Evolutionary conservation across 2,797 vertebrate species (phyloP).

Genomic region (Cyclopterus lumpus): DNA sequence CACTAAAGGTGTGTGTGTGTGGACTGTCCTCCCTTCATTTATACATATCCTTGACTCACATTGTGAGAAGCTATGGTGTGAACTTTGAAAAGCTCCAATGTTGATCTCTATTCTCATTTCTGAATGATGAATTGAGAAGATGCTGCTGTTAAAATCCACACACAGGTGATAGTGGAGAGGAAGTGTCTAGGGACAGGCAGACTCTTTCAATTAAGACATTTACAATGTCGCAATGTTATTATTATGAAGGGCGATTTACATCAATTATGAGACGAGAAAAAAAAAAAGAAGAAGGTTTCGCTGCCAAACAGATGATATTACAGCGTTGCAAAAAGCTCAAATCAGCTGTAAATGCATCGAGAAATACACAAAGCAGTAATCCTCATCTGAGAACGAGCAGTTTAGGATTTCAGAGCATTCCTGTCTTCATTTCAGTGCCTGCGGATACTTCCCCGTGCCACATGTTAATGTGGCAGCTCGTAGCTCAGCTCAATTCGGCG

Average conservation of each 20-base stretch:
- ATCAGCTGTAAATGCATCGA: conserved; percentile 9
- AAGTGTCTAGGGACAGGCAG: neutral
- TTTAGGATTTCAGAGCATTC: conserved; percentile 43
- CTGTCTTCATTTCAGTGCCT: conserved; percentile 41
- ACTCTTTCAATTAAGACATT: neutral
- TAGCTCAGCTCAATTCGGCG: conserved; percentile 64
- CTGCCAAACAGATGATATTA: conserved; percentile 15
- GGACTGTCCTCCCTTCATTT: conserved; percentile 36
- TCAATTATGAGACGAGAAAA: conserved; percentile 34
- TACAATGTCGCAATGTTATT: conserved; percentile 15
- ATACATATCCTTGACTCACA: conserved; percentile 63
- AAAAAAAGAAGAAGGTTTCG: conserved; percentile 33
- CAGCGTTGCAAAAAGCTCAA: neutral
- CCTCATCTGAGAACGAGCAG: conserved; percentile 1
- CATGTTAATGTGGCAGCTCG: conserved; percentile 73
- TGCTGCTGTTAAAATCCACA: no score
- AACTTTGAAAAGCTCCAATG: neutral
- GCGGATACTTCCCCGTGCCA: conserved; percentile 49
- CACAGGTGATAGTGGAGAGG: conserved; percentile 9
- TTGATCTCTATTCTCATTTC: no score
- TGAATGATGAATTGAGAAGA: no score
- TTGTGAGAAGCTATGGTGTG: conserved; percentile 54
- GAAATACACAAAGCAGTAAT: conserved; percentile 1
- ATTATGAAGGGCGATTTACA: conserved; percentile 28
- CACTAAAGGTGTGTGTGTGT: conserved; percentile 40